Evolutionary conservation across 2,797 vertebrate genomes (phyloP).

Genomic region (Melanotaenia parkinsoni): DNA sequence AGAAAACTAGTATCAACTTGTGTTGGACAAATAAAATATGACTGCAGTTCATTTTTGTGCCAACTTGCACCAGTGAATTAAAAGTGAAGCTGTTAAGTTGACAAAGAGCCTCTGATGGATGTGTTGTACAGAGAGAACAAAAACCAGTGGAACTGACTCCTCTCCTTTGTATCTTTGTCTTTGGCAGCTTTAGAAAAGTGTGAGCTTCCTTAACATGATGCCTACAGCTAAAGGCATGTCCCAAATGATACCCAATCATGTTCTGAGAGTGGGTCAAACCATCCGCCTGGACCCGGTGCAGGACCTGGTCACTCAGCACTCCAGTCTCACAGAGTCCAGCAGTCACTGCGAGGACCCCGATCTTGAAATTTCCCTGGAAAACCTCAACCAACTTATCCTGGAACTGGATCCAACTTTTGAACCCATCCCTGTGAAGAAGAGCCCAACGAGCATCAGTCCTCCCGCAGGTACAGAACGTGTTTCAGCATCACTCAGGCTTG

Average conservation of each 20-base stretch:
- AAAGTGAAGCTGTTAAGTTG: not conserved
- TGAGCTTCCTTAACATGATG: constrained; percentile 63
- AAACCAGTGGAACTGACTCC: constrained; percentile 35
- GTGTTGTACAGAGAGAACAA: constrained; percentile 27
- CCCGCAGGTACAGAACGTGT: constrained; percentile 64
- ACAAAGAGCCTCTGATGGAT: not conserved
- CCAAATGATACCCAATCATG: constrained; percentile 83
- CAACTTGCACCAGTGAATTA: not conserved
- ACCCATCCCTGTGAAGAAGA: constrained; percentile 66
- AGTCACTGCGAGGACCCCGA: constrained; percentile 63
- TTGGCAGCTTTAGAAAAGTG: constrained; percentile 32
- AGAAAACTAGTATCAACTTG: not conserved
- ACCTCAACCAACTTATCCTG: constrained; percentile 90
- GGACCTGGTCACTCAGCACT: constrained; percentile 34
- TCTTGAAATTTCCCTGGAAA: constrained; percentile 87
- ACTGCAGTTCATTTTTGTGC: not conserved
- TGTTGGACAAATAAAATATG: not conserved
- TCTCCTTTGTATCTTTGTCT: constrained; percentile 42
- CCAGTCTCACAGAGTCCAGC: constrained; percentile 28
- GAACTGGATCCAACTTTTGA: constrained; percentile 92
- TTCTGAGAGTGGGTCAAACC: constrained; percentile 85
- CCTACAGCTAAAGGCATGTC: constrained; percentile 79
- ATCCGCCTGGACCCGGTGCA: constrained; percentile 69
- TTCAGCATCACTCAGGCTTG: not conserved
- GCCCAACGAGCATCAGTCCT: constrained; percentile 35